These are phyloP conservation scores for Typhlichthys eigenmanni DNA, from an alignment of 2,797 vertebrate species.

Conservation along the genomic window DNA sequence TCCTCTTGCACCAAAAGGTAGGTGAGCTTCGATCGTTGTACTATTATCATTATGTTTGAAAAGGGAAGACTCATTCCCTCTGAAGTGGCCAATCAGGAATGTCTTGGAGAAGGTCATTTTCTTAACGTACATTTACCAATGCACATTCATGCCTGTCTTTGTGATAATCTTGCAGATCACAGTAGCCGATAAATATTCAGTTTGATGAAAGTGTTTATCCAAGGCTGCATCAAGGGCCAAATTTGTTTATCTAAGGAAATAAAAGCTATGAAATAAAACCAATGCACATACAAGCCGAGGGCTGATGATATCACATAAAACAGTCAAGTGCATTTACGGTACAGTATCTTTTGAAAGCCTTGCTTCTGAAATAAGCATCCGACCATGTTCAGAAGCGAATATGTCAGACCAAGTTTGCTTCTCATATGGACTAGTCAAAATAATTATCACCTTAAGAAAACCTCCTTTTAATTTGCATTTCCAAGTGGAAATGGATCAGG, in stretches of 20 bases:
- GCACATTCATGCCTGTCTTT: constrained; percentile 26
- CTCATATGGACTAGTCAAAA: not conserved
- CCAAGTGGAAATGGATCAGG: not conserved
- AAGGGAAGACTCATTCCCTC: constrained; percentile 55
- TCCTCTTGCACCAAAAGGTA: constrained; percentile 33
- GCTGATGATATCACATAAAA: not conserved
- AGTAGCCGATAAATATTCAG: constrained; percentile 32
- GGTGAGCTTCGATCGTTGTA: constrained; percentile 47
- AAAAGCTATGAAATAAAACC: not conserved
- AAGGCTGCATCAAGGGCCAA: constrained; percentile 22
- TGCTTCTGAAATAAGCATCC: not conserved
- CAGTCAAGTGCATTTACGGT: not conserved
- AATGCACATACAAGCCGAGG: not conserved
- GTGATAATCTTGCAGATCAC: constrained; percentile 27
- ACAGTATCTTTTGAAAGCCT: constrained; percentile 7
- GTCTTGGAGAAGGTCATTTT: constrained; percentile 29
- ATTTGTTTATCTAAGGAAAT: not conserved
- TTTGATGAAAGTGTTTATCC: constrained; percentile 29
- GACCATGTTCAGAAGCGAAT: not conserved
- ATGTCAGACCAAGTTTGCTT: constrained; percentile 28
- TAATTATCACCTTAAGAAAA: constrained; percentile 8
- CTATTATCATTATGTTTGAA: constrained; percentile 65
- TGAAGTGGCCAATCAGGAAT: constrained; percentile 62
- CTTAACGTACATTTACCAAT: constrained; percentile 9
- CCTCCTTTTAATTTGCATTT: constrained; percentile 19